Conservation (phyloP, 2,113 vertebrate species). For the Pomatostomus ruficeps region DNA sequence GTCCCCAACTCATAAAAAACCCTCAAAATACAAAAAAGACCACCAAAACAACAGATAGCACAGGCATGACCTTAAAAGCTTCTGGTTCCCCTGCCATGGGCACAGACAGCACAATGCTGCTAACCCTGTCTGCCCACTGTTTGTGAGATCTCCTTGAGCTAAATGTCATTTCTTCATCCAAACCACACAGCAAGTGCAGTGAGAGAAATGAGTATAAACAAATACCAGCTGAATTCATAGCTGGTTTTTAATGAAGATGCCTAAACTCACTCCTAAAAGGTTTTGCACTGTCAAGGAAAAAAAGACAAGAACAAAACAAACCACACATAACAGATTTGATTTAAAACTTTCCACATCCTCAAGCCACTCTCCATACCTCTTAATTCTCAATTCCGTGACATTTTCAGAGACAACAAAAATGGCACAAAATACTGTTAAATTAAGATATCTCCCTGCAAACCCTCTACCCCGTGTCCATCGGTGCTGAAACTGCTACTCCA, state of each 20-base stretch:
- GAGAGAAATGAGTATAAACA: not conserved
- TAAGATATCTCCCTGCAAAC: not conserved
- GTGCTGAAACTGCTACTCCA: not conserved
- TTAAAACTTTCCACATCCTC: not conserved
- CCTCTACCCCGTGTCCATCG: not conserved
- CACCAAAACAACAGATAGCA: not conserved
- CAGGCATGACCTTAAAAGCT: not conserved
- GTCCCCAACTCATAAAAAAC: no score
- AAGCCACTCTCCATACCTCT: not conserved
- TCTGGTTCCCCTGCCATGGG: not conserved
- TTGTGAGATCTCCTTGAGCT: not conserved
- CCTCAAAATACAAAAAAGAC: not conserved
- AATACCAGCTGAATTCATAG: not conserved
- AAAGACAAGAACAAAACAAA: not conserved
- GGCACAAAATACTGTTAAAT: not conserved
- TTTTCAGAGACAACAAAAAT: not conserved
- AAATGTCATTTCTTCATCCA: not conserved
- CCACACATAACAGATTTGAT: not conserved
- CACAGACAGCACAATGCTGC: fast-evolving
- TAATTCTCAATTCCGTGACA: not conserved
- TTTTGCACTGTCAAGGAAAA: not conserved
- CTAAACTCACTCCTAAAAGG: not conserved
- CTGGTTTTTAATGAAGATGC: not conserved
- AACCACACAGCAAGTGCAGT: not conserved
- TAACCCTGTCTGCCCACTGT: not conserved